Evolutionary conservation across 2,113 vertebrate genomes (phyloP), one percentile per base, ranked within the genome.

Genomic region (Barnardius zonarius): DNA sequence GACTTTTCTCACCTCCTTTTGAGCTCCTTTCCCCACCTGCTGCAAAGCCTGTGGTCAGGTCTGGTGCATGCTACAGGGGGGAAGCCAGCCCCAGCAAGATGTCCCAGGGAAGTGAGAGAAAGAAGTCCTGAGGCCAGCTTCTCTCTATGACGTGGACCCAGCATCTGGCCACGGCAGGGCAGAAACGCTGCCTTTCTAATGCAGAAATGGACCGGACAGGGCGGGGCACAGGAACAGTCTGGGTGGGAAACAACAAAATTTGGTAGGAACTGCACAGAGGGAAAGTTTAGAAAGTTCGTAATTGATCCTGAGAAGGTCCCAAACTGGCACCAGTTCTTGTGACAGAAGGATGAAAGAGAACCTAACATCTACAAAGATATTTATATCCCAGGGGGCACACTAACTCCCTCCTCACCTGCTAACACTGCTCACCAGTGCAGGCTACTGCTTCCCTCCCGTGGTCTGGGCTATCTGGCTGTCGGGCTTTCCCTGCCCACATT

Each of bases 51-150:
- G 44, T 19, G 17, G 17, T 15, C 28, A 72, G n/a, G 43, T 24
- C 57, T 78, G 52, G 31, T 41, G 33, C 10, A 33, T 0, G 0
- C 19, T 85, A 33, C 0, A 0, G 5, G 41, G 14, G 11, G 6
- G 4, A 46, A 68, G 22, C 37, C 73, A 69, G 33, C 16, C 35
- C 9, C 4, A 10, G 23, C 1, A 2, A 86, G 39, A 10, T 73
- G 9, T 27, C 28, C 55, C 2, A 0, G 24, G 18, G 31, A 4
- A 2, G 2, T 8, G 28, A 6, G 30, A 20, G 54, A 19, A 83
- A 37, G 19, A 78, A 74, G 28, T 25, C 69, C 35, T 15, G 3
- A 49, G 13, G 15, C 11, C 33, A 39, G 19, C 44, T 62, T 35
- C 17, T 35, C 22, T 59, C 22, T 27, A 11, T 54, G 43, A 9